phyloP scores from a whole-genome alignment of 2,797 vertebrate species.

The Nothura maculosa region DNA sequence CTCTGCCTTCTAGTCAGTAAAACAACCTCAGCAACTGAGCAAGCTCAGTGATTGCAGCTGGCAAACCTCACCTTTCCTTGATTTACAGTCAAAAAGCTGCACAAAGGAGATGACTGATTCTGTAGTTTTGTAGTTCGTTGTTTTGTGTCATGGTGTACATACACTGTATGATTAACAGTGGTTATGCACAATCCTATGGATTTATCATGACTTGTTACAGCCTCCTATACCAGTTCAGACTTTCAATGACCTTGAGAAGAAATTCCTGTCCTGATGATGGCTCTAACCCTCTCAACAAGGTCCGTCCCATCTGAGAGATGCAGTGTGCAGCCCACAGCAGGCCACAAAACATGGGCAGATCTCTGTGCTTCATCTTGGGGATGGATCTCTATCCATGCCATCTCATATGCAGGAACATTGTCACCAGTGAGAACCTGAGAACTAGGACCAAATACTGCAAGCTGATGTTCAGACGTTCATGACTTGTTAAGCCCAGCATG shows the following conservation, averaged over 20 bases:
- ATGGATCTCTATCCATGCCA: not conserved
- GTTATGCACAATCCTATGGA: not conserved
- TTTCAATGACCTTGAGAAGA: not conserved
- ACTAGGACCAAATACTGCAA: not conserved
- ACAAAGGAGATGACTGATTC: not conserved
- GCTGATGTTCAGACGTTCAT: too few relatives aligned
- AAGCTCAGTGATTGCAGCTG: not conserved
- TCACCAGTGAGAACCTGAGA: not conserved
- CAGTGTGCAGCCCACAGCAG: not conserved
- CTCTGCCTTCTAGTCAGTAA: not conserved
- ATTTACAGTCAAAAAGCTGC: not conserved
- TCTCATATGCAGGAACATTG: not conserved
- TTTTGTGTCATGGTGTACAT: not conserved
- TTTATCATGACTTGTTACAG: not conserved
- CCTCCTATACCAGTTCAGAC: not conserved
- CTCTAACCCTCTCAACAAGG: not conserved
- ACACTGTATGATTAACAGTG: not conserved
- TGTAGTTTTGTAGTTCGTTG: too few relatives aligned
- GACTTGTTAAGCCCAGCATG: fast-evolving
- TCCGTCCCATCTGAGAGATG: not conserved
- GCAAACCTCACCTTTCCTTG: not conserved
- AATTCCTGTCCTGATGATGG: not conserved
- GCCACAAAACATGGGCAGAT: not conserved
- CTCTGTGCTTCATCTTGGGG: too few relatives aligned
- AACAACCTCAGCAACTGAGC: not conserved